Percentiles rank a stretch among this genome's conserved stretches.
Conservation (phyloP, 1,140 invertebrate genomes). For the Diplogasteroides magnus region DNA sequence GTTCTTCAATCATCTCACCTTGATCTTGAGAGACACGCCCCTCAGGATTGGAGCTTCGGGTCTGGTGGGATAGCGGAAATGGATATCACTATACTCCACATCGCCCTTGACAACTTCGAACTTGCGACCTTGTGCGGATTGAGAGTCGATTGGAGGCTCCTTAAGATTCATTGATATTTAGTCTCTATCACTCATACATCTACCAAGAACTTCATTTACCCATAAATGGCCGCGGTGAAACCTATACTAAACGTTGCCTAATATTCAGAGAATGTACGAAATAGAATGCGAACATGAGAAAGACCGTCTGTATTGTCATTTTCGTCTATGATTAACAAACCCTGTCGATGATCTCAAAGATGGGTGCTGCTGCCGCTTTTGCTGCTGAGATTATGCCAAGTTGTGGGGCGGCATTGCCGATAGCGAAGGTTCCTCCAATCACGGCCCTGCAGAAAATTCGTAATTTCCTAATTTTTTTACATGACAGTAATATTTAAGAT, state of each 20-base stretch:
- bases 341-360: too few species aligned
- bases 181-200: not conserved
- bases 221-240: not conserved
- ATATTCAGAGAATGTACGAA: conserved; percentile 58
- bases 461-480: too few species aligned
- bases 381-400: conserved; percentile 74
- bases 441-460: too few species aligned
- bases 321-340: too few species aligned
- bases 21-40: conserved; percentile 6
- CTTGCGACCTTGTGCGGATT: conserved; percentile 40
- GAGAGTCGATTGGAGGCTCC: too few species aligned
- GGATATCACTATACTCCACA: conserved; percentile 54
- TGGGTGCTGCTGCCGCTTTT: too few species aligned
- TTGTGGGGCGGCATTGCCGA: conserved; percentile 58
- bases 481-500: too few species aligned
- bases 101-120: conserved; percentile 49
- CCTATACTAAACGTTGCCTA: conserved; percentile 12
- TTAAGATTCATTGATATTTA: conserved; percentile 50
- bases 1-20: too few species aligned
- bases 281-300: conserved; percentile 72
- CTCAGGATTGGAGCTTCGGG: conserved; percentile 37
- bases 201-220: not conserved
- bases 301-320: conserved; percentile 72
- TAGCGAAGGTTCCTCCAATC: conserved; percentile 67
- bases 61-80: too few species aligned